Base-by-base conservation (phyloP, 2,888 invertebrate species). In the Desoria tigrina region DNA sequence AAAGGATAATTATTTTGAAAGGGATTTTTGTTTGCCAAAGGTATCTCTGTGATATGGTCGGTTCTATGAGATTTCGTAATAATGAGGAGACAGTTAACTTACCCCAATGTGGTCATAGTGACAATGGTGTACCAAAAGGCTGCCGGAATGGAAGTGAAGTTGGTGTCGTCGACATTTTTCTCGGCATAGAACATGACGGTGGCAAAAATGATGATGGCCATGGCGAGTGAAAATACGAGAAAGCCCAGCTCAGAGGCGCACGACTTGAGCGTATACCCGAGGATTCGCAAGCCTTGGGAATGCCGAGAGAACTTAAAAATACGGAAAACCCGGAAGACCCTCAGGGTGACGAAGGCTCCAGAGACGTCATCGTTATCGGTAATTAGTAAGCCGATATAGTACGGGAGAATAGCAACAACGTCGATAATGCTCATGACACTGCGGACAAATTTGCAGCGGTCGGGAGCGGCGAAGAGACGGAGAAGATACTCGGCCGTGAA, bases 121-220 rank as follows among this genome's bases (percentile, higher is more conserved):
- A 99, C 99, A 80, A 99, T 99, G 80, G 99, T 99, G 85, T 99
- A 99, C 99, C 99, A 99, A 83, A 99, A 99, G 77, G 99, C 97
- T 63, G 97, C 95, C 67, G 99, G 99, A 84, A 99, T 99, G 81
- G 96, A 97, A 72, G 95, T 98, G 85, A 99, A 99, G 82, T 92
- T 92, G 63, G 98, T 98, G 78, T 90, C 90, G 78, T 89, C 89
- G 75, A 95, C 97, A 81, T 97, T 97, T 84, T 99, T 99, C 86
- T 99, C 99, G 59, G 98, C 97, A 84, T 99, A 99, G 85, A 95
- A 99, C 97, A 99, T 99, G 77, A 99, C 96, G 45, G 99, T 99
- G 72, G 99, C 98, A 82, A 99, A 99, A 79, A 99, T 99, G 79
- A 99, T 98, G 82, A 99, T 99, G 78, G 99, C 99, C 98, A 99